phyloP scores from a whole-genome alignment of 2,888 invertebrate species.

The Salticus scenicus region DNA sequence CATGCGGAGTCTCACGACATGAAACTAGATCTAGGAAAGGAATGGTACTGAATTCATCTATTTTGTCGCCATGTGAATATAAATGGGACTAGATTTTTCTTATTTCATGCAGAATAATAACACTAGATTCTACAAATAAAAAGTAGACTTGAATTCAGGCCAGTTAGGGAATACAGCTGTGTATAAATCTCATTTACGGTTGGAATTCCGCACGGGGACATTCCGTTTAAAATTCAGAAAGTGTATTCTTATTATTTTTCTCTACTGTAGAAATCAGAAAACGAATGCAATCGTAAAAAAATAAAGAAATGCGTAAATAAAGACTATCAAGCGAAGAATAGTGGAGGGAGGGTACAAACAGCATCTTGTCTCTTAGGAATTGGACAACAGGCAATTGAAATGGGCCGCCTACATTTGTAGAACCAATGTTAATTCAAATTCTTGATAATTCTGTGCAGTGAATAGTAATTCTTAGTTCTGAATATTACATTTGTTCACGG shows the following conservation, averaged over 20 bases:
- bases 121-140: conserved; percentile 13
- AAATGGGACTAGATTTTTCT: conserved; percentile 28
- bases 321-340: conserved; percentile 25
- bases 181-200: conserved; percentile 63
- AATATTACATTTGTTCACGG: conserved; percentile 48
- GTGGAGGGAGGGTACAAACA: conserved; percentile 26
- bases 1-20: background rate
- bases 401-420: conserved; percentile 45
- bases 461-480: conserved; percentile 57
- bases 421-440: conserved; percentile 58
- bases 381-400: conserved; percentile 44
- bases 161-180: conserved; percentile 39
- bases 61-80: conserved; percentile 36
- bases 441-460: conserved; percentile 63
- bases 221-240: conserved; percentile 61
- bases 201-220: conserved; percentile 31
- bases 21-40: background rate
- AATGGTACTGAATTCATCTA: conserved; percentile 8
- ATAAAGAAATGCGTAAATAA: conserved; percentile 29
- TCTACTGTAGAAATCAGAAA: background rate
- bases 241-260: conserved; percentile 55
- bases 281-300: conserved; percentile 25
- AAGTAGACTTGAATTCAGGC: conserved; percentile 33
- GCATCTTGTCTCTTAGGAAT: conserved; percentile 39
- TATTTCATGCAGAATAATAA: conserved; percentile 51